These are phyloP conservation scores for Mesocricetus auratus DNA, from an alignment of 2,113 vertebrate species.

Conservation along the genomic window DNA sequence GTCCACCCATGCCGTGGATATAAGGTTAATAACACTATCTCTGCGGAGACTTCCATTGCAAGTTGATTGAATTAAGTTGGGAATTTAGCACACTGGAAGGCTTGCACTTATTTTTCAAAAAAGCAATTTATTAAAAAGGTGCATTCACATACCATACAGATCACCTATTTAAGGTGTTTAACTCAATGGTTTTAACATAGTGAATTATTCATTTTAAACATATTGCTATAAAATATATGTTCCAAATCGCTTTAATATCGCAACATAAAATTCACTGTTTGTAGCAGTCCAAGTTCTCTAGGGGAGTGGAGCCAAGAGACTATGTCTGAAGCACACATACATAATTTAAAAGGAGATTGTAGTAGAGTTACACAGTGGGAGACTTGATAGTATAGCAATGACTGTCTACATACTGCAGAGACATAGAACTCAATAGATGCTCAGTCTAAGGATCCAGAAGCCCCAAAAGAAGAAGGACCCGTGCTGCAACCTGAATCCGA, in stretches of 20 bases:
- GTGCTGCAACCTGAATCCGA: neutral
- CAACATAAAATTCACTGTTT: neutral
- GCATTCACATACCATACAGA: neutral
- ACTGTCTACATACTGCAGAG: neutral
- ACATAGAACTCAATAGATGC: neutral
- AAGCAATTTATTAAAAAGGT: neutral
- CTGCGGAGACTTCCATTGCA: neutral
- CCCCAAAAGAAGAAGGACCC: neutral
- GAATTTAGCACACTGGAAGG: neutral
- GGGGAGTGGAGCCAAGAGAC: neutral
- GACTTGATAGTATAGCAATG: neutral
- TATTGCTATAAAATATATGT: neutral
- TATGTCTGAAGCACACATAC: neutral
- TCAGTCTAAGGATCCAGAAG: neutral
- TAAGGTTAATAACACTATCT: neutral
- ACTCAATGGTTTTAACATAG: neutral
- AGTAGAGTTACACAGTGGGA: neutral
- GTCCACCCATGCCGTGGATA: no score
- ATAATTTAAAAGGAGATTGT: neutral
- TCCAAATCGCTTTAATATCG: neutral
- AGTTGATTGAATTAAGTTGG: constrained; percentile 26
- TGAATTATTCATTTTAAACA: neutral
- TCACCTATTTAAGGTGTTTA: neutral
- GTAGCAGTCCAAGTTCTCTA: neutral
- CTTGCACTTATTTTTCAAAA: neutral